A percentile compares a stretch with the other conserved stretches of the same genome.
phyloP scores from a whole-genome alignment of 2,888 invertebrate genomes.

The Acanthopleura granulata region DNA sequence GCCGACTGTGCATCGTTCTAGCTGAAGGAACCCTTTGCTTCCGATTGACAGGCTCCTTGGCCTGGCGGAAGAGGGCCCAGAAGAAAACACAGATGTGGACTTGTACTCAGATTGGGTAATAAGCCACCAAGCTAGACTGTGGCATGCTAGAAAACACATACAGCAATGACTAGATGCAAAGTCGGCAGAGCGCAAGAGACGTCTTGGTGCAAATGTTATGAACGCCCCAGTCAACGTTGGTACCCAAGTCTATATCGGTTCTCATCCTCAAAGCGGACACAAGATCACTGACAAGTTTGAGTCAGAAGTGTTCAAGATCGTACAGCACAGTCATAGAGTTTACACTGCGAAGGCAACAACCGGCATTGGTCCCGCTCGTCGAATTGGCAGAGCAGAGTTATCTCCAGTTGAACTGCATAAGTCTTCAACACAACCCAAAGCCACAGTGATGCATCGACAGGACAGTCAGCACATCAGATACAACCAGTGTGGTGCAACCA shows the following conservation, averaged over 20 bases:
- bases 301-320: constrained; percentile 3
- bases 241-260: not conserved
- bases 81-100: not conserved
- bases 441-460: too few relatives aligned
- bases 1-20: too few relatives aligned
- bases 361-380: not conserved
- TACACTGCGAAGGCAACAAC: not conserved
- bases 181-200: not conserved
- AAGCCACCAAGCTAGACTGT: not conserved
- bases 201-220: not conserved
- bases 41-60: constrained; percentile 4
- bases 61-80: not conserved
- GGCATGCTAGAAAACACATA: not conserved
- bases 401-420: not conserved
- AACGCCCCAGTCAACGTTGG: not conserved
- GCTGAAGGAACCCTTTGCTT: too few relatives aligned
- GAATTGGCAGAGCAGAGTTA: not conserved
- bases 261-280: too few relatives aligned
- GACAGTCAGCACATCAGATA: too few relatives aligned
- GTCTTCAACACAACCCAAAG: too few relatives aligned
- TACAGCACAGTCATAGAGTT: constrained; percentile 4
- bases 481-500: too few relatives aligned
- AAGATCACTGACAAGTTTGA: not conserved
- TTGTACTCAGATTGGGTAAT: not conserved
- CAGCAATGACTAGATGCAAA: not conserved